Base-by-base conservation (phyloP, 2,888 invertebrate genomes). In the Fissipunctia ypsillon region DNA sequence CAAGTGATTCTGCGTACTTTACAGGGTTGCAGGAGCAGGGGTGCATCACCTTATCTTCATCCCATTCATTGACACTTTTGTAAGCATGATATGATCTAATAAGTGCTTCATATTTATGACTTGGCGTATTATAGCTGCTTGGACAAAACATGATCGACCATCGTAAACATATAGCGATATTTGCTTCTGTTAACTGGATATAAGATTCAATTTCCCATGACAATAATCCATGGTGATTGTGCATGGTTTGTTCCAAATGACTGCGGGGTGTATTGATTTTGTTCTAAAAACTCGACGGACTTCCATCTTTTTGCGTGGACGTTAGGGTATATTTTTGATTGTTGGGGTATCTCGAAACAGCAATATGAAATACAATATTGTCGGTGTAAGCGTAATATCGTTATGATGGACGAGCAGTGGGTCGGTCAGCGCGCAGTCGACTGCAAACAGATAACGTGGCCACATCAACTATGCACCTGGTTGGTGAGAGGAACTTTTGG, bases 371-470 rank as follows among this genome's bases (percentile, higher is more conserved):
- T 89, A 95, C 95, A 95, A 96, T 96, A 96, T 96, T 95, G 95
- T 94, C 91, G 94, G 92, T 94, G 96, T 95, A 94, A 95, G 95
- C 94, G 92, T 91, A 94, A 94, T 95, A 94, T 91, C 91, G 94
- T 94, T 95, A 95, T 96, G 96, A 96, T 96, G 94, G 93, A 96
- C 95, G 95, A 95, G 89, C 91, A 86, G 87, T 88, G 88, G 88
- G 87, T 84, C 93, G 95, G 95, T 94, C 96, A 95, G 94, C 91
- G 94, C 88, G 92, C 96, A 96, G 92, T 94, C 91, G 93, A 93
- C 91, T 91, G 88, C 96, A 96, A 96, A 95, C 93, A 61, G 96
- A 96, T 96, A 96, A 95, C 90, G 80, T 74, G 66, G 78, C 73
- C 73, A 75, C 80, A 87, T 85, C 84, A 83, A 78, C 83, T 77